Percentiles rank a stretch among this genome's conserved stretches.
phyloP scores from a whole-genome alignment of 2,113 vertebrate species.

The Melanerpes formicivorus region DNA sequence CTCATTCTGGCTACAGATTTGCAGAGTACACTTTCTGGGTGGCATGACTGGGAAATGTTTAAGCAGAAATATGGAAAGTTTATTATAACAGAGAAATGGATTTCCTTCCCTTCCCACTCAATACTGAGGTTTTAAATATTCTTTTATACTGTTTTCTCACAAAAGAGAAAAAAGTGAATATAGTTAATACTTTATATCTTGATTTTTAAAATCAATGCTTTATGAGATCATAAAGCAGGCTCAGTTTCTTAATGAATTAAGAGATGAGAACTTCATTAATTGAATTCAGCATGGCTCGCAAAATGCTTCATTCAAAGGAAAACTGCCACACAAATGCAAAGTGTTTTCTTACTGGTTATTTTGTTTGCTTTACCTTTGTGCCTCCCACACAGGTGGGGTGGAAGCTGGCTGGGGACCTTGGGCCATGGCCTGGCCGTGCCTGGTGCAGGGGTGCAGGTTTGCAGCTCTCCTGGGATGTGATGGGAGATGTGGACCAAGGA shows the following conservation, averaged over 20 bases:
- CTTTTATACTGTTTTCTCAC: background rate
- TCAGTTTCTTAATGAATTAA: conserved; percentile 33
- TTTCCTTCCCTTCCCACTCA: conserved; percentile 3
- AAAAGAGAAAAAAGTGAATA: conserved; percentile 5
- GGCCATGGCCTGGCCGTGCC: background rate
- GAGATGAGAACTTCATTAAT: background rate
- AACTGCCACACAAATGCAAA: background rate
- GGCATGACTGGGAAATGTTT: background rate
- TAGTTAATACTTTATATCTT: background rate
- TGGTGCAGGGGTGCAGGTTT: background rate
- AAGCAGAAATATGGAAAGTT: background rate
- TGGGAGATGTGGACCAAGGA: background rate
- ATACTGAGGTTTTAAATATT: background rate
- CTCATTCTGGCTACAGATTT: background rate
- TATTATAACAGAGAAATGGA: background rate
- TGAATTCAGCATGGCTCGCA: background rate
- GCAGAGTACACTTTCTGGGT: background rate
- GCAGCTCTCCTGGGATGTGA: background rate
- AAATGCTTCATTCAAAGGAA: background rate
- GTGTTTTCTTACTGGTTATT: background rate
- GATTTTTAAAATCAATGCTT: background rate
- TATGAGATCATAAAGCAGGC: background rate
- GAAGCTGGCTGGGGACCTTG: rapidly evolving
- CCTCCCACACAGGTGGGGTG: background rate
- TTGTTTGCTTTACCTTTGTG: background rate